phyloP scores from a whole-genome alignment of 2,797 vertebrate species.

The Lagodon rhomboides region DNA sequence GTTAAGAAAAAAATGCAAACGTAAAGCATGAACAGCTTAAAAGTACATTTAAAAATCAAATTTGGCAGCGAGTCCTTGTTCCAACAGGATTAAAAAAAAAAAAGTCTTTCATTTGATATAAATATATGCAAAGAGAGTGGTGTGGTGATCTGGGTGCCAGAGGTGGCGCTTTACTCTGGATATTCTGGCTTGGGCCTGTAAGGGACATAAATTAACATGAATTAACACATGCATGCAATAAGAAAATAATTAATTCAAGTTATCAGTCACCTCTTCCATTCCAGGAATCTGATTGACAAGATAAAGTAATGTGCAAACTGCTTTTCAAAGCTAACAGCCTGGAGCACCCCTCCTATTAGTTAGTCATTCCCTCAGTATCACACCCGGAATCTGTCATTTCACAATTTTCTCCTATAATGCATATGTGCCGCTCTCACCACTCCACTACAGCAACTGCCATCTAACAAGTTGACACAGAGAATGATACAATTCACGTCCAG shows the following conservation, averaged over 20 bases:
- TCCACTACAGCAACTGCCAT: slow-evolving; percentile 86
- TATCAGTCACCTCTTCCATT: slow-evolving; percentile 88
- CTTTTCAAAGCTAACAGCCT: slow-evolving; percentile 89
- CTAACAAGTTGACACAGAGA: slow-evolving; percentile 86
- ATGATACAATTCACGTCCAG: slow-evolving; percentile 85
- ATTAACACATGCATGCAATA: slow-evolving; percentile 88
- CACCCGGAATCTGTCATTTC: slow-evolving; percentile 91
- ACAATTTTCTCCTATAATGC: slow-evolving; percentile 89
- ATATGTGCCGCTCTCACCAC: slow-evolving; percentile 89
- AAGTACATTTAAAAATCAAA: slow-evolving; percentile 85
- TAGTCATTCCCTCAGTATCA: slow-evolving; percentile 91
- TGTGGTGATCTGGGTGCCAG: slow-evolving; percentile 85
- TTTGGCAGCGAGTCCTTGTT: slow-evolving; percentile 83
- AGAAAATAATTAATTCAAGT: slow-evolving; percentile 89
- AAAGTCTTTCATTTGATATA: slow-evolving; percentile 85
- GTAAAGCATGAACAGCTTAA: slow-evolving; percentile 81
- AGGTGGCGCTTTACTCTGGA: slow-evolving; percentile 86
- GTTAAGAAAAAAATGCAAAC: slow-evolving; percentile 75
- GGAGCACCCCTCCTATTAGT: slow-evolving; percentile 90
- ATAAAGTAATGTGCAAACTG: slow-evolving; percentile 89
- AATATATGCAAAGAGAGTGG: slow-evolving; percentile 85
- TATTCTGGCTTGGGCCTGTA: slow-evolving; percentile 86
- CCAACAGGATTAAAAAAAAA: slow-evolving; percentile 80
- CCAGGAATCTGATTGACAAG: slow-evolving; percentile 89
- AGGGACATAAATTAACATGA: slow-evolving; percentile 87